phyloP scores from a whole-genome alignment of 2,797 vertebrate genomes.

The Bovichtus diacanthus region DNA sequence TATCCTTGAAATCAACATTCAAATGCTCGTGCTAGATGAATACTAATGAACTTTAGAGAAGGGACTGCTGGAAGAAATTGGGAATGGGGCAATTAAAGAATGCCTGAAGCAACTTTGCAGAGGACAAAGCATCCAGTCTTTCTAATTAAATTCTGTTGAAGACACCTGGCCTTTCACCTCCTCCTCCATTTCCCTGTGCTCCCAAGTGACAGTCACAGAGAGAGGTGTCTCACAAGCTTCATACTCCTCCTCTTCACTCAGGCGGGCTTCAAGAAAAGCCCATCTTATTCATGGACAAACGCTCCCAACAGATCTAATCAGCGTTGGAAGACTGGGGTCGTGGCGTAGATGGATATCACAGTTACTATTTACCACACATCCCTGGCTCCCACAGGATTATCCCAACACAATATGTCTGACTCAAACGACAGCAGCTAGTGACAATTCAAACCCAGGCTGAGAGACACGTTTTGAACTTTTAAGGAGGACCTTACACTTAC shows the following conservation, averaged over 20 bases:
- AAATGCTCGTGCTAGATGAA: constrained; percentile 77
- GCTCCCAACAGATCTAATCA: constrained; percentile 75
- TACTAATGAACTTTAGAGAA: constrained; percentile 82
- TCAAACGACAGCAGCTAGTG: constrained; percentile 46
- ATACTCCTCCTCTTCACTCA: constrained; percentile 65
- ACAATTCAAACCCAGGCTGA: constrained; percentile 44
- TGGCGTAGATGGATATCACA: constrained; percentile 60
- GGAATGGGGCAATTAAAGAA: constrained; percentile 87
- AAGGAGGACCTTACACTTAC: constrained; percentile 25
- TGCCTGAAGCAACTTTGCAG: constrained; percentile 87
- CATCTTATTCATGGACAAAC: constrained; percentile 68
- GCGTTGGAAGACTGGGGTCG: constrained; percentile 57
- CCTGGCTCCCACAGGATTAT: constrained; percentile 52
- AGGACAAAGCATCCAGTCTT: constrained; percentile 86
- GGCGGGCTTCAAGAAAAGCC: constrained; percentile 57
- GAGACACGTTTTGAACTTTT: constrained; percentile 42
- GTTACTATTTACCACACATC: constrained; percentile 63
- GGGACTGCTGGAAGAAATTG: constrained; percentile 71
- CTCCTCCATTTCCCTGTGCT: constrained; percentile 74
- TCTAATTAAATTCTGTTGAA: constrained; percentile 88
- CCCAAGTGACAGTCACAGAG: constrained; percentile 79
- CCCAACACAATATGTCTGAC: constrained; percentile 30
- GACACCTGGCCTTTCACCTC: constrained; percentile 88
- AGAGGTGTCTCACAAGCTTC: constrained; percentile 64
- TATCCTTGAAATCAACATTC: constrained; percentile 74